A percentile compares a stretch with the other conserved stretches of the same genome.
Conservation (phyloP, 2,888 invertebrate genomes). For the Tetrapedia diversipes region DNA sequence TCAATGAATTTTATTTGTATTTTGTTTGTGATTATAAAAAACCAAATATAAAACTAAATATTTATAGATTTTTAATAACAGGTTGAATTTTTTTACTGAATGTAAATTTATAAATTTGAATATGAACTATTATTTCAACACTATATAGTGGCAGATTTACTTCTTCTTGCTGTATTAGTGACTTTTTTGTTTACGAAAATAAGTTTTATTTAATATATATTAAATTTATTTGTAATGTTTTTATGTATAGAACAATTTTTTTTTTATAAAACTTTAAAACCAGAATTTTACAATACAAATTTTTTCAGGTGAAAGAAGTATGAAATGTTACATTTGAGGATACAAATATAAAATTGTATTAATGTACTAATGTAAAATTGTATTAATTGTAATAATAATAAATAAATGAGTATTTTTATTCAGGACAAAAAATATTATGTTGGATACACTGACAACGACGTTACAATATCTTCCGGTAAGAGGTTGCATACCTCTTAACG, state of each 20-base stretch:
- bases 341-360: not conserved
- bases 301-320: not conserved
- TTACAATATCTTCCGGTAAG: constrained; percentile 72
- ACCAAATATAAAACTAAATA: no score
- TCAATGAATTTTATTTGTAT: no score
- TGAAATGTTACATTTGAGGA: not conserved
- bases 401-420: constrained; percentile 17
- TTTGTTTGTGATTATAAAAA: no score
- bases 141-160: constrained; percentile 9
- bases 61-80: no score
- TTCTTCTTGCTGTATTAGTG: not conserved
- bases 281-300: not conserved
- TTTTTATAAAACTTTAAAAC: not conserved
- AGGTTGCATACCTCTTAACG: constrained; percentile 58
- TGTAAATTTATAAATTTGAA: constrained; percentile 20
- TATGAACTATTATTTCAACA: not conserved
- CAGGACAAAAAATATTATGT: constrained; percentile 20
- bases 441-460: constrained; percentile 31
- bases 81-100: no score
- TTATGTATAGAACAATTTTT: not conserved
- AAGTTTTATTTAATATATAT: not conserved
- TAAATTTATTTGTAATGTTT: constrained; percentile 2
- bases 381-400: no score
- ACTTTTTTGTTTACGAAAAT: not conserved
- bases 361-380: not conserved